Evolutionary conservation across 1,140 invertebrate genomes (phyloP), one percentile per base, ranked within the genome.

Genomic region (Orchestia grillus): DNA sequence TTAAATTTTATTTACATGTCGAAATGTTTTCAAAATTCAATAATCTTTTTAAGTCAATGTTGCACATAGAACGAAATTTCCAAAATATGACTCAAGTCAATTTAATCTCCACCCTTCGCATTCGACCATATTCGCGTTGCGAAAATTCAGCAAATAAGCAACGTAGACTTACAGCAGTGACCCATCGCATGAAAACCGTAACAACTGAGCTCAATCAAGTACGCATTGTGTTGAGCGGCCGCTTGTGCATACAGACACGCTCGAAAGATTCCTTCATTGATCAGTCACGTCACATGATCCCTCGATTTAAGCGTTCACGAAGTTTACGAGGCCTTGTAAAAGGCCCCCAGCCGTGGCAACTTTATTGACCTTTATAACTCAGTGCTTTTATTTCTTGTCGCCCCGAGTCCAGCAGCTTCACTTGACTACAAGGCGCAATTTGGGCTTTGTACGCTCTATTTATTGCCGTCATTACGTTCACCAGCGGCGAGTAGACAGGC

Each of bases 251-350:
- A 28, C 62, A 28, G 1, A 15, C 62, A 77, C 1, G 62, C 88
- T 42, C 88, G 42, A 45, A 94, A 94, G 92, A 42, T 41, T 45
- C 43, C 36, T 44, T 94, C 92, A 94, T 47, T 94, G 44, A 94
- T 94, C 44, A 94, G 92, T 45, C 92, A 47, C 92, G 92, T 94
- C 92, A 94, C 92, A 94, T 94, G 47, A 94, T 94, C 43, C 92
- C 36, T 3, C 44, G 92, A 94, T 94, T 94, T 47, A 94, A 94
- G 92, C 92, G 44, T 94, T 94, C 92, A 47, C 45, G 92, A 94
- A 47, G 43, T 94, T 94, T 94, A 94, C 44, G 92, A 94, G 92
- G 6, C 36, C 92, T 44, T 94, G 92, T 94, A 94, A 94, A 40
- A 94, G 92, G 44, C 44, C 88, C 41, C 88, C 15, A 36, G 88